Evolutionary conservation across 2,888 invertebrate species (phyloP), one percentile per base, ranked within the genome.

Genomic region (Phorcus lineatus): DNA sequence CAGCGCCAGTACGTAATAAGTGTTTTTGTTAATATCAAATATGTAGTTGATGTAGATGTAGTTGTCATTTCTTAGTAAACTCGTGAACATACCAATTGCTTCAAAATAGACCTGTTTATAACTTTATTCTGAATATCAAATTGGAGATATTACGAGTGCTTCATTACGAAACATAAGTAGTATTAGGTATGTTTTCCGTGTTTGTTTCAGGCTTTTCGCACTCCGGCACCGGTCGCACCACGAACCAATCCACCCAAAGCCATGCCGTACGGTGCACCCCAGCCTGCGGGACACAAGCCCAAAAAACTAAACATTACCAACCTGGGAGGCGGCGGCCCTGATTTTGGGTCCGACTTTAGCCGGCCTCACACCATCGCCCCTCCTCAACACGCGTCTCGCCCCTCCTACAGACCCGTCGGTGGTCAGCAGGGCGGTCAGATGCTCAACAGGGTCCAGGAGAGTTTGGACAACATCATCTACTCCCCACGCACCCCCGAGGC

Each of bases 311-410:
- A 86, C 11, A 80, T 87, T 76, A 86, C 83, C 78, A 88, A 87
- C 67, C 86, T 86, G 81, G 91, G 91, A 74, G 91, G 90, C n/a
- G 90, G 90, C 22, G 85, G 84, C 0, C 85, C 86, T 7, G 83
- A 86, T 55, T 90, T 88, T 79, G 91, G 90, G 28, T 80, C 86
- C n/a, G 88, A 86, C 80, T 89, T 79, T 75, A 79, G 79, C 28
- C 55, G 74, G 11, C 74, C 47, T 17, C 77, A 80, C 78, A 54
- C 77, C 53, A 80, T 80, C 0, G 66, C 80, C 9, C 83, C 83
- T 19, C 62, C 40, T 81, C 83, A 75, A 74, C 82, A 17, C 47
- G 74, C 9, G 55, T 77, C 40, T 24, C 76, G 74, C 77, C 78
- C 75, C 75, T 77, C 31, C 77, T 62, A 54, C 80, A 77, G 62